These are phyloP conservation scores for Pollenia labialis DNA, from an alignment of 2,888 invertebrate genomes.

Conservation along the genomic window DNA sequence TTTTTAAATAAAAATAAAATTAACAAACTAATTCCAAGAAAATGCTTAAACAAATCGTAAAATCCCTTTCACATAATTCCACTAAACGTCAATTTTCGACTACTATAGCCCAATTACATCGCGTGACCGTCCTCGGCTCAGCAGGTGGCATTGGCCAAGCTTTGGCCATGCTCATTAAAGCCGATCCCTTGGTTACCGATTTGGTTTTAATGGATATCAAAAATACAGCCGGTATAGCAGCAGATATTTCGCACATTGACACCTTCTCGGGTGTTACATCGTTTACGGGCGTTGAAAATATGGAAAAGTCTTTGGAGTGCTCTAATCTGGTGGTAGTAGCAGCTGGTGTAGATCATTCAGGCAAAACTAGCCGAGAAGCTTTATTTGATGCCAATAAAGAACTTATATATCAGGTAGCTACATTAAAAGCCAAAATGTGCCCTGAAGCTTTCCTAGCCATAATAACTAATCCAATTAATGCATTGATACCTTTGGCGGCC, in stretches of 20 bases:
- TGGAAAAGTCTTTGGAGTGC: constrained; percentile 90
- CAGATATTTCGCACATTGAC: constrained; percentile 97
- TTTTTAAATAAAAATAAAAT: not conserved
- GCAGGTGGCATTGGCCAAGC: constrained; percentile 99
- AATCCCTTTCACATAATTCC: not conserved
- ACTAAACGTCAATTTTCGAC: constrained; percentile 34
- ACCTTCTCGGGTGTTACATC: constrained; percentile 84
- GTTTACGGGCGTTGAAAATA: constrained; percentile 87
- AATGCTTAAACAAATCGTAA: constrained; percentile 23
- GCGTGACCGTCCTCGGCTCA: constrained; percentile 91
- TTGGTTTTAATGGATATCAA: constrained; percentile 95
- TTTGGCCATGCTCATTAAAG: constrained; percentile 94
- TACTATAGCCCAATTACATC: not conserved
- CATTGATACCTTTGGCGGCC: constrained; percentile 97
- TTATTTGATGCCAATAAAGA: constrained; percentile 97
- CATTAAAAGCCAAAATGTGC: constrained; percentile 89
- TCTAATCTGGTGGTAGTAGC: constrained; percentile 95
- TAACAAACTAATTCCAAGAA: not conserved
- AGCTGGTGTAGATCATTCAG: constrained; percentile 97
- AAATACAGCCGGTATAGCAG: constrained; percentile 95
- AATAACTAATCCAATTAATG: constrained; percentile 98
- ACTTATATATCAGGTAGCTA: constrained; percentile 93
- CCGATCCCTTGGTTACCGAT: constrained; percentile 91
- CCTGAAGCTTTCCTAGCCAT: constrained; percentile 96
- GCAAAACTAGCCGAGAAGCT: constrained; percentile 95